These are phyloP conservation scores for Ophraella communa DNA, from an alignment of 2,888 invertebrate genomes.

Conservation along the genomic window DNA sequence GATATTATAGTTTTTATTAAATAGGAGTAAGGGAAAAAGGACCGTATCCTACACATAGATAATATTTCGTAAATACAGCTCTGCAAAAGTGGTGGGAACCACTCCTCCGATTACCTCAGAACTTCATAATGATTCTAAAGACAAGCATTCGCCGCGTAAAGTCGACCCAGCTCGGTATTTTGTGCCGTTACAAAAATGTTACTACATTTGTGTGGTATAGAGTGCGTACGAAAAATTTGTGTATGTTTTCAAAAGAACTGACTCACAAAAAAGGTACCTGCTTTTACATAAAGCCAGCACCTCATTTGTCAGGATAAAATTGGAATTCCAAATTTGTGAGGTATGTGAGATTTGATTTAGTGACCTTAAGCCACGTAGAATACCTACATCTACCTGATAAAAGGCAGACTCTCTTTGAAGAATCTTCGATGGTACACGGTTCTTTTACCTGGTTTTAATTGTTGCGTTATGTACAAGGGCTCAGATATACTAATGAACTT, in stretches of 20 bases:
- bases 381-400: constrained; percentile 48
- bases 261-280: constrained; percentile 28
- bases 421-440: constrained; percentile 39
- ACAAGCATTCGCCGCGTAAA: constrained; percentile 26
- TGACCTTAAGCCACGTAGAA: constrained; percentile 51
- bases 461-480: constrained; percentile 19
- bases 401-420: constrained; percentile 34
- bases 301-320: constrained; percentile 41
- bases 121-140: constrained; percentile 21
- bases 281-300: constrained; percentile 41
- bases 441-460: constrained; percentile 40
- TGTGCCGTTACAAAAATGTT: constrained; percentile 52
- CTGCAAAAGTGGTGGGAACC: constrained; percentile 15
- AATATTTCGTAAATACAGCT: background rate
- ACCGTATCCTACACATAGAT: background rate
- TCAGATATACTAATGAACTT: constrained; percentile 19
- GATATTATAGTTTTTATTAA: background rate
- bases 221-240: constrained; percentile 37
- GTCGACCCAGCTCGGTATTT: constrained; percentile 41
- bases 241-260: constrained; percentile 34
- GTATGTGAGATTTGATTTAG: constrained; percentile 42
- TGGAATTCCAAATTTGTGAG: constrained; percentile 37
- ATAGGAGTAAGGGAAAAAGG: background rate
- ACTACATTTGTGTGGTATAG: constrained; percentile 43
- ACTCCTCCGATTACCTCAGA: constrained; percentile 9